Conservation (phyloP, 2,113 vertebrate species). For the Pimephales promelas region DNA sequence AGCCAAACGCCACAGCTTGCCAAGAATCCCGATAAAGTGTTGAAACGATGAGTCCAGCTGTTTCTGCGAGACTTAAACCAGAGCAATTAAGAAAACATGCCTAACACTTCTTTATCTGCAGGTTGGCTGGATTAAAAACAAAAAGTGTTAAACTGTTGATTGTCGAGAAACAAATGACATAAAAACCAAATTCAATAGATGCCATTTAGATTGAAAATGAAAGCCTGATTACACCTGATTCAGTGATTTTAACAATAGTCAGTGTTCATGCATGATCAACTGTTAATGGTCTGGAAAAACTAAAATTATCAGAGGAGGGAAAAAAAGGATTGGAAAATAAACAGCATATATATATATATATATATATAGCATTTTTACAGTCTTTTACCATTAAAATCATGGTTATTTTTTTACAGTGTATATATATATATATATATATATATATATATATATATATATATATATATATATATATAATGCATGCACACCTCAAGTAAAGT, state of each 20-base stretch:
- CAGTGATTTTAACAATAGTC: not conserved
- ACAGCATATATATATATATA: too few relatives aligned
- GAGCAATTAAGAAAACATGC: not conserved
- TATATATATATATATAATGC: too few relatives aligned
- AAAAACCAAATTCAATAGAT: not conserved
- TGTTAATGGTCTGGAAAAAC: not conserved
- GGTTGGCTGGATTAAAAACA: not conserved
- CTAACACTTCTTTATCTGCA: not conserved
- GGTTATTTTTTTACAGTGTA: too few relatives aligned
- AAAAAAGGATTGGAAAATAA: too few relatives aligned
- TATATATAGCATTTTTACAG: too few relatives aligned
- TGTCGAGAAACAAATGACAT: not conserved
- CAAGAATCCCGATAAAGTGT: not conserved
- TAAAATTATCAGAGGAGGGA: not conserved
- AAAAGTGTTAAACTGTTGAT: not conserved
- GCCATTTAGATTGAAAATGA: too few relatives aligned
- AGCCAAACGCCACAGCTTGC: not conserved
- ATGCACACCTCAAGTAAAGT: too few relatives aligned
- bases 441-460: too few relatives aligned
- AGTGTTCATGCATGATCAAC: not conserved
- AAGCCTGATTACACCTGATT: not conserved
- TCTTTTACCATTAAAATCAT: too few relatives aligned
- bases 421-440: too few relatives aligned
- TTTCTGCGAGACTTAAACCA: not conserved
- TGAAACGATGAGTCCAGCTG: not conserved